These are phyloP conservation scores for Cydia pomonella DNA, from an alignment of 1,140 invertebrate species.

Conservation along the genomic window DNA sequence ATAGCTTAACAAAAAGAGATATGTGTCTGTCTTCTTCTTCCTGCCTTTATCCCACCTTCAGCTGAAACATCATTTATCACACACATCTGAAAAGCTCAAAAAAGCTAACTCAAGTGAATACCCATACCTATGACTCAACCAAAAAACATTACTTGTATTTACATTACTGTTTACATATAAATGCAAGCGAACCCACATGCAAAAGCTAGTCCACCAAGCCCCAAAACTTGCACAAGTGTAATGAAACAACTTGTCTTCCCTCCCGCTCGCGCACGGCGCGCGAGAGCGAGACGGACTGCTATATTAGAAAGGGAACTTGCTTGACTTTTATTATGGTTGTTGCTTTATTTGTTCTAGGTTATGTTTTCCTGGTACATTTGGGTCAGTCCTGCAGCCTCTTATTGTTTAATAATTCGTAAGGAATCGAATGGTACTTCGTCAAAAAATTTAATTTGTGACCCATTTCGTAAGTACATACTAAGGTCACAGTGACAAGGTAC, in stretches of 20 bases:
- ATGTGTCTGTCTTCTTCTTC: no score
- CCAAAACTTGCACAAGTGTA: background rate
- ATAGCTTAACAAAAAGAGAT: no score
- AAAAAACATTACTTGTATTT: background rate
- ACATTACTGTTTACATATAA: background rate
- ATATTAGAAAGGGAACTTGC: conserved; percentile 4
- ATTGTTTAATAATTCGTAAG: no score
- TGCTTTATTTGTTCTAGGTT: conserved; percentile 3
- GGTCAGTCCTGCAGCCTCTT: background rate
- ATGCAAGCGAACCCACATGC: background rate
- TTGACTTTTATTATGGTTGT: background rate
- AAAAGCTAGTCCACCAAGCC: background rate
- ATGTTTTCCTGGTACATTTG: conserved; percentile 7
- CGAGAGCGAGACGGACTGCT: background rate
- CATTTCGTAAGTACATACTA: no score
- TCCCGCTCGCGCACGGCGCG: background rate
- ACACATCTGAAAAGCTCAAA: no score
- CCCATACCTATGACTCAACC: no score
- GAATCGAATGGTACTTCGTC: no score
- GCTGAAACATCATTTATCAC: no score
- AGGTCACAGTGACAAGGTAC: no score
- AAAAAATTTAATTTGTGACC: no score
- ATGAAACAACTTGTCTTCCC: background rate
- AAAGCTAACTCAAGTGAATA: no score
- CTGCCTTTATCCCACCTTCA: no score